A percentile compares a stretch with the other conserved stretches of the same genome.
Conservation (phyloP, 2,888 invertebrate genomes). For the Neoascia interrupta region DNA sequence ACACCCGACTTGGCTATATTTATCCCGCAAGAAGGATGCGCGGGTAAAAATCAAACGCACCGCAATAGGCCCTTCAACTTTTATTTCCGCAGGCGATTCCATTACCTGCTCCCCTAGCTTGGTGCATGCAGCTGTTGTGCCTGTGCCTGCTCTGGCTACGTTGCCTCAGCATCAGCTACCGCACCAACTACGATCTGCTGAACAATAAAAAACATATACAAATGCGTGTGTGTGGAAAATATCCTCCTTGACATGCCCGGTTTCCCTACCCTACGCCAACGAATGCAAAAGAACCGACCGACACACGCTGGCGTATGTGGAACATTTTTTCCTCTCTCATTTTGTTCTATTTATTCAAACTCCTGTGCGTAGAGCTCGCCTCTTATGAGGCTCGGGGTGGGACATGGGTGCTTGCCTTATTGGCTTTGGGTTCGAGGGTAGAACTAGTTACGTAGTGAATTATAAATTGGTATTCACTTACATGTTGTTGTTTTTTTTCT, state of each 20-base stretch:
- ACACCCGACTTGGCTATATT: no score
- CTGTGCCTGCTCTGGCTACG: no score
- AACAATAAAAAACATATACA: slow-evolving; percentile 50
- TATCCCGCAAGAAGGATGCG: no score
- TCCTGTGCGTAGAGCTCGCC: not conserved
- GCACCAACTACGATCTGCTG: slow-evolving; percentile 46
- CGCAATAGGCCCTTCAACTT: slow-evolving; percentile 3
- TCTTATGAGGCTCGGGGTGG: not conserved
- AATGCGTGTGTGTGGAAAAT: not conserved
- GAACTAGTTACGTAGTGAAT: slow-evolving; percentile 57
- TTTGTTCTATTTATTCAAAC: not conserved
- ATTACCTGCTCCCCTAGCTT: slow-evolving; percentile 44
- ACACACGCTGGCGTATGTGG: slow-evolving; percentile 39
- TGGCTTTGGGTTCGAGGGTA: slow-evolving; percentile 25
- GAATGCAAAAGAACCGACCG: slow-evolving; percentile 13
- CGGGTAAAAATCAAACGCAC: not conserved
- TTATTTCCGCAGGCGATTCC: slow-evolving; percentile 16
- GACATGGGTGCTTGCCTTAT: slow-evolving; percentile 17
- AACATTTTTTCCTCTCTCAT: slow-evolving; percentile 29
- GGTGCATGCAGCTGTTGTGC: slow-evolving; percentile 42
- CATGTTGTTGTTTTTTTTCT: not conserved
- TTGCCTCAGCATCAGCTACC: no score
- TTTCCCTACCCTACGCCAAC: not conserved
- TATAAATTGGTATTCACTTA: slow-evolving; percentile 50
- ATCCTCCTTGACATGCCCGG: slow-evolving; percentile 25